Evolutionary conservation across 2,888 invertebrate genomes (phyloP).

Genomic region (Argyresthia goedartella): DNA sequence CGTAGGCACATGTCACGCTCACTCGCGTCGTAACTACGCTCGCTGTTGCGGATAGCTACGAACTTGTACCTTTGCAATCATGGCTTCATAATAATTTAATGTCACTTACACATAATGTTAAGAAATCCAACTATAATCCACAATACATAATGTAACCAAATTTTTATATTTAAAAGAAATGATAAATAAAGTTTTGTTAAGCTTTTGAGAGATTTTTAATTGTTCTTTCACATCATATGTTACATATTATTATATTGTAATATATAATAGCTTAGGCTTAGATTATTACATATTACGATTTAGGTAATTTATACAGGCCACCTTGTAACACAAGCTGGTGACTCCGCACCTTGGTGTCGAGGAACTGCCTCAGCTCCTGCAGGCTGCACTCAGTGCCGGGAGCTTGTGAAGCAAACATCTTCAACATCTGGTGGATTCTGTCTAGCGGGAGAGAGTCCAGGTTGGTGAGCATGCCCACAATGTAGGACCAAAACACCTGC

Average conservation of each 20-base stretch:
- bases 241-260: too few species aligned
- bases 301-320: constrained; percentile 90
- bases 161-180: constrained; percentile 46
- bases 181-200: constrained; percentile 57
- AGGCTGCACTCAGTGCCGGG: constrained; percentile 90
- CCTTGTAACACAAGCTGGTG: constrained; percentile 88
- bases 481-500: constrained; percentile 96
- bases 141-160: constrained; percentile 54
- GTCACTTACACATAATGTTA: constrained; percentile 33
- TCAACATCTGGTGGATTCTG: constrained; percentile 95
- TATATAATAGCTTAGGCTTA: too few species aligned
- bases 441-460: constrained; percentile 92
- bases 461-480: constrained; percentile 97
- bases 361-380: constrained; percentile 88
- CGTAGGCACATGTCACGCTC: too few species aligned
- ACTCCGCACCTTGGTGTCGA: constrained; percentile 93
- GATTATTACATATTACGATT: constrained; percentile 67
- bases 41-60: too few species aligned
- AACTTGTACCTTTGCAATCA: too few species aligned
- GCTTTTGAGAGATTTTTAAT: constrained; percentile 28
- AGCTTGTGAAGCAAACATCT: constrained; percentile 96
- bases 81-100: constrained; percentile 27
- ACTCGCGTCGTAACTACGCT: too few species aligned
- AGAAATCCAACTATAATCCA: constrained; percentile 46
- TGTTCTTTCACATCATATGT: neutral